Evolutionary conservation across 1,140 invertebrate species (phyloP).

Genomic region (Popillia japonica): DNA sequence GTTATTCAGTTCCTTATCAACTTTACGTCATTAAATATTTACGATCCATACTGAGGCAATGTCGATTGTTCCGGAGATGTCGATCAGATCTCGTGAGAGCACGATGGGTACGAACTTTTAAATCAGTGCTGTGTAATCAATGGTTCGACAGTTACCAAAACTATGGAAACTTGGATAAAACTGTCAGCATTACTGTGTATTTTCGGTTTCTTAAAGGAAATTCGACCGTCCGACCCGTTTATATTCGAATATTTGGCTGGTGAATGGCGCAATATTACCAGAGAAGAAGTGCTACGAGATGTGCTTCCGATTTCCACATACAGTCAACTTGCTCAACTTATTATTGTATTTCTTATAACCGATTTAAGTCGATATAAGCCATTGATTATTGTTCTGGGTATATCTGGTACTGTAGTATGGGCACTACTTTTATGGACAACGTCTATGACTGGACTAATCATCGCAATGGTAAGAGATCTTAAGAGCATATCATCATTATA

Average conservation of each 20-base stretch:
- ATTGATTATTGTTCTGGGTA: conserved; percentile 78
- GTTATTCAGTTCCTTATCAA: conserved; percentile 1
- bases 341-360: conserved; percentile 80
- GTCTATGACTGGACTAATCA: conserved; percentile 65
- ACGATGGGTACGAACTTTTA: neutral
- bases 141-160: neutral
- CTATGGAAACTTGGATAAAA: conserved; percentile 67
- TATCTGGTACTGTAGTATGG: conserved; percentile 75
- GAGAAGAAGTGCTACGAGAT: conserved; percentile 71
- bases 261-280: conserved; percentile 73
- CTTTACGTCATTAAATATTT: conserved; percentile 23
- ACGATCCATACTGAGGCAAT: neutral
- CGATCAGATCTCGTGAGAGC: neutral
- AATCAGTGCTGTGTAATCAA: neutral
- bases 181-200: conserved; percentile 74
- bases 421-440: conserved; percentile 75
- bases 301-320: conserved; percentile 83
- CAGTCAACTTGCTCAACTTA: conserved; percentile 71
- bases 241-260: conserved; percentile 75
- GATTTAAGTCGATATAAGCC: conserved; percentile 86
- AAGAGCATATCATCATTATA: conserved; percentile 45
- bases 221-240: conserved; percentile 81
- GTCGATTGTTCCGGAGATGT: neutral
- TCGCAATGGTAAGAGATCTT: conserved; percentile 61
- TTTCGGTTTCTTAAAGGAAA: conserved; percentile 82